A percentile compares a stretch with the other conserved stretches of the same genome.
Conservation (phyloP, 2,113 vertebrate genomes). For the Oryzias curvinotus region DNA sequence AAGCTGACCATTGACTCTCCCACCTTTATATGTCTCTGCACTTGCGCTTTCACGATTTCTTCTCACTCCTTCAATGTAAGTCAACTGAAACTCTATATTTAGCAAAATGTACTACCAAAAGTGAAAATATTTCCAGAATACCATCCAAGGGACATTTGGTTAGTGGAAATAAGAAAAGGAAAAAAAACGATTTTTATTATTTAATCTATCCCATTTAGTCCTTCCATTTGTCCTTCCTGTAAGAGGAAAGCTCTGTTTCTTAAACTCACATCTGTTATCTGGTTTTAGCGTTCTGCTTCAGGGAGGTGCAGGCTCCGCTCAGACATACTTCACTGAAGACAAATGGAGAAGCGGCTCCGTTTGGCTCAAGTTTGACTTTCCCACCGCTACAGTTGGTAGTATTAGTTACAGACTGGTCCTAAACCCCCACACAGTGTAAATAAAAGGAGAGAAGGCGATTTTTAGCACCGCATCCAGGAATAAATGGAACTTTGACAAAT, state of each 20-base stretch:
- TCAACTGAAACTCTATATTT: neutral
- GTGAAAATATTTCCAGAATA: neutral
- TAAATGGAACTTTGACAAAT: slow-evolving; percentile 41
- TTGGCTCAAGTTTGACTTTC: slow-evolving; percentile 9
- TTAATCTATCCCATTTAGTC: neutral
- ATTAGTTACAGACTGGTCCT: slow-evolving; percentile 9
- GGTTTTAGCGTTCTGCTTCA: slow-evolving; percentile 28
- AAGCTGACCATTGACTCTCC: slow-evolving; percentile 37
- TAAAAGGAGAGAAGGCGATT: slow-evolving; percentile 7
- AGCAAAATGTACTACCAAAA: neutral
- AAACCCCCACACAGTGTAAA: slow-evolving; percentile 7
- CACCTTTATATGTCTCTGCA: slow-evolving; percentile 2
- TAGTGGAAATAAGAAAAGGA: too few species aligned
- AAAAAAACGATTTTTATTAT: too few species aligned
- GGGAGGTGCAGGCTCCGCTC: slow-evolving; percentile 4
- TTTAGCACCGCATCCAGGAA: slow-evolving; percentile 23
- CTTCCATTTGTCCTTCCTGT: neutral
- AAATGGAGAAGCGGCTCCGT: neutral
- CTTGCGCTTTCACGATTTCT: neutral
- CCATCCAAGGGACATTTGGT: neutral
- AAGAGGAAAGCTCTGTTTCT: slow-evolving; percentile 10
- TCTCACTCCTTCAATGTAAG: slow-evolving; percentile 8
- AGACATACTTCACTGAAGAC: neutral
- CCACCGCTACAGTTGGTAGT: slow-evolving; percentile 11
- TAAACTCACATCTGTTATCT: slow-evolving; percentile 39